Percentiles rank a stretch among this genome's conserved stretches.
Conservation (phyloP, 2,797 vertebrate species). For the Tympanoctomys barrerae region DNA sequence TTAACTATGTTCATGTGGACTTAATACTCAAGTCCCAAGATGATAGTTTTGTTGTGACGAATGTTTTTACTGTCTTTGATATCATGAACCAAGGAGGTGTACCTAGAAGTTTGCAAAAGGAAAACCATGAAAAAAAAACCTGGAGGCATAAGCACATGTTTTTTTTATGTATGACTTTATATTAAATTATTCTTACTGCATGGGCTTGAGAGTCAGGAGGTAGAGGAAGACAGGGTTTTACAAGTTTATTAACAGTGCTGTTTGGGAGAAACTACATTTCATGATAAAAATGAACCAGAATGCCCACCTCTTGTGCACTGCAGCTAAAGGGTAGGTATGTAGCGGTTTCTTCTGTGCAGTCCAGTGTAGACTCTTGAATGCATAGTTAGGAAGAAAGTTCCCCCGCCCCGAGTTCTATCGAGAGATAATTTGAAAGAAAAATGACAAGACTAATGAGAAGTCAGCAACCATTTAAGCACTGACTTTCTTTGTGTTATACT, state of each 20-base stretch:
- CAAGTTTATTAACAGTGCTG: slow-evolving; percentile 13
- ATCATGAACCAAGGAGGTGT: slow-evolving; percentile 20
- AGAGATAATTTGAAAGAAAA: slow-evolving; percentile 44
- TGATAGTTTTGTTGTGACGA: not conserved
- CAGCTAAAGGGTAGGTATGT: not conserved
- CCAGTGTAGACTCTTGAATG: slow-evolving; percentile 40
- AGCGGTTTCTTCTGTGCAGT: slow-evolving; percentile 48
- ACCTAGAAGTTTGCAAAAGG: slow-evolving; percentile 17
- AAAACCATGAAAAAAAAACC: slow-evolving; percentile 24
- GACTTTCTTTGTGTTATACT: not conserved
- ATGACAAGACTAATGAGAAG: slow-evolving; percentile 38
- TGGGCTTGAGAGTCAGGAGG: slow-evolving; percentile 18
- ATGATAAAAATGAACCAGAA: slow-evolving; percentile 31
- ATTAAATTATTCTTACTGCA: slow-evolving; percentile 27
- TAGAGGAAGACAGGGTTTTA: slow-evolving; percentile 18
- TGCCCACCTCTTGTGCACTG: not conserved
- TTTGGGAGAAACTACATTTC: slow-evolving; percentile 51
- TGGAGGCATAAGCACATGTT: not conserved
- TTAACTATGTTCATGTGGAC: not conserved
- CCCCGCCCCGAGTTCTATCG: not conserved
- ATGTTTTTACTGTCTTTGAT: slow-evolving; percentile 21
- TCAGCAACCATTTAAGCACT: not conserved
- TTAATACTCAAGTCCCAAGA: slow-evolving; percentile 34
- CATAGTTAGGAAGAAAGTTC: not conserved
- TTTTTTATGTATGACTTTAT: not conserved